phyloP scores from a whole-genome alignment of 2,888 invertebrate genomes.

The Tuberolachnus salignus region DNA sequence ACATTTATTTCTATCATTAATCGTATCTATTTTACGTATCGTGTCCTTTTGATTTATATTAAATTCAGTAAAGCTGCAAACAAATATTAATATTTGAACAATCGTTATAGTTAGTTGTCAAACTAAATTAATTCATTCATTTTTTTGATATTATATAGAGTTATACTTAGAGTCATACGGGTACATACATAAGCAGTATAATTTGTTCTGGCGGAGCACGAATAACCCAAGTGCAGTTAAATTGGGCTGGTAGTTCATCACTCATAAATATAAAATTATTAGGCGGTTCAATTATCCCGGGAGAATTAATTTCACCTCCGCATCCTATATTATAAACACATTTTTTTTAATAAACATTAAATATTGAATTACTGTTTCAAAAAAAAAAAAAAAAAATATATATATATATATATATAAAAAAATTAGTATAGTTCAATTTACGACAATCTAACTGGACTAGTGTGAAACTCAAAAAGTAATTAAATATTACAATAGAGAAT shows the following conservation, averaged over 20 bases:
- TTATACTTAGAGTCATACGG: not conserved
- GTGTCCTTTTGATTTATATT: not conserved
- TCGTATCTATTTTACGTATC: no score
- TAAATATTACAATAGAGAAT: no score
- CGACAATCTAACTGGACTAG: no score
- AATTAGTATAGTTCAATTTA: no score
- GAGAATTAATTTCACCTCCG: slow-evolving; percentile 31
- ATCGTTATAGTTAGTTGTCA: not conserved
- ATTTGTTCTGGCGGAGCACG: slow-evolving; percentile 57
- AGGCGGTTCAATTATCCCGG: slow-evolving; percentile 4
- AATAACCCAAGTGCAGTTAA: slow-evolving; percentile 45
- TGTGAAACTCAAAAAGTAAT: no score
- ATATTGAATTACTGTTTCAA: not conserved
- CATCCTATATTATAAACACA: slow-evolving; percentile 12
- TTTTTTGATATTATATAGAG: not conserved
- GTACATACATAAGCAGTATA: slow-evolving; percentile 15
- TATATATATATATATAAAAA: no score
- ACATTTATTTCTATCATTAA: not conserved
- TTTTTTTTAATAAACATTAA: not conserved
- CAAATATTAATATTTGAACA: not conserved
- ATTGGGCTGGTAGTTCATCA: not conserved
- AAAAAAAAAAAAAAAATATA: not conserved
- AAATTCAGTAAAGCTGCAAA: slow-evolving; percentile 37
- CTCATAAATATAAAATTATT: no score
- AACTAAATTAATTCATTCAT: no score